A percentile compares a stretch with the other conserved stretches of the same genome.
phyloP scores from a whole-genome alignment of 1,140 invertebrate species.

The Zaprionus taronus region DNA sequence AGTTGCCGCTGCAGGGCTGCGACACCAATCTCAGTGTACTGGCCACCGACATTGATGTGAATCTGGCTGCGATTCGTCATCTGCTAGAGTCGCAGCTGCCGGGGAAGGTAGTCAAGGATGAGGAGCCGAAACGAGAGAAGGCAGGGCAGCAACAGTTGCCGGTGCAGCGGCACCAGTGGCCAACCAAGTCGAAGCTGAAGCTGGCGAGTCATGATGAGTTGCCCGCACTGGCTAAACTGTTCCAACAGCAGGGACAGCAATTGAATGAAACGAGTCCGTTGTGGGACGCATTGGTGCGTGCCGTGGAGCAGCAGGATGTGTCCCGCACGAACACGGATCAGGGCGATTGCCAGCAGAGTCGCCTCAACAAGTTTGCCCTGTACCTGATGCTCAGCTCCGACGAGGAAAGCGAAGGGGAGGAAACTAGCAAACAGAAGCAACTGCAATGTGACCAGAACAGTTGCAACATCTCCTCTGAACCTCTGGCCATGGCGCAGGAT shows the following conservation, averaged over 20 bases:
- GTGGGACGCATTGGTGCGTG: slow-evolving; percentile 28
- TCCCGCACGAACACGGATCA: slow-evolving; percentile 6
- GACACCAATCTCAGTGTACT: slow-evolving; percentile 1
- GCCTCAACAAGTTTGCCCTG: slow-evolving; percentile 50
- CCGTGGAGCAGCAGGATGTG: background rate
- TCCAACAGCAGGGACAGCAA: slow-evolving; percentile 30
- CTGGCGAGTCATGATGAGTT: background rate
- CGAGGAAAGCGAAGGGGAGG: slow-evolving; percentile 34
- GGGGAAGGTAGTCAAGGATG: background rate
- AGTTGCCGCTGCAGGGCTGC: background rate
- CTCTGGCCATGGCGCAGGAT: background rate
- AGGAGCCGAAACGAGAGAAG: background rate
- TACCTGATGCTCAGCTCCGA: slow-evolving; percentile 58
- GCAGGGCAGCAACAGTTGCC: background rate
- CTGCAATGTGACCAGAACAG: background rate
- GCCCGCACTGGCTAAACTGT: slow-evolving; percentile 47
- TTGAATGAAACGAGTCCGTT: slow-evolving; percentile 23
- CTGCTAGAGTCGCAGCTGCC: slow-evolving; percentile 6
- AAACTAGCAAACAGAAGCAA: background rate
- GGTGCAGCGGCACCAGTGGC: background rate
- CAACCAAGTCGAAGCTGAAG: too few species aligned
- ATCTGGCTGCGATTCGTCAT: slow-evolving; percentile 7
- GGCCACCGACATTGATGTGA: slow-evolving; percentile 17
- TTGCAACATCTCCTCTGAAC: background rate
- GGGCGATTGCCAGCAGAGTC: slow-evolving; percentile 5